Evolutionary conservation across 2,888 invertebrate genomes (phyloP), one percentile per base, ranked within the genome.

Genomic region (Sesamia inferens): DNA sequence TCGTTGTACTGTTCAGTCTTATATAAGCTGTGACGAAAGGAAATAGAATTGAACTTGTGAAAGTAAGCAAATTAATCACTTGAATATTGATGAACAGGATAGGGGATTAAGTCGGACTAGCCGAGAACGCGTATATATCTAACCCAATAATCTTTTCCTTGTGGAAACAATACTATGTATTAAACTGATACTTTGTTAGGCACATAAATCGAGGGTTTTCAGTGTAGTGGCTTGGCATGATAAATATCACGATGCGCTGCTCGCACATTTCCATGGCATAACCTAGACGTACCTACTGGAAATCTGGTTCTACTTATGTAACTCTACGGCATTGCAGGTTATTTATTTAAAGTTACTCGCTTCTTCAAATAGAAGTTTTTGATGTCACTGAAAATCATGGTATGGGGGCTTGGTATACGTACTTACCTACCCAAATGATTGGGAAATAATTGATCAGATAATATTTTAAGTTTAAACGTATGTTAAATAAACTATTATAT

Each of bases 271-370:
- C 59, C 72, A 81, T 81, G 81, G 74, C 76, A 71, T 80, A 75
- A 78, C 71, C 85, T 80, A 86, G 83, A 78, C 78, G 70, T 79
- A 73, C 31, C 31, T 31, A 31, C 78, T 78, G 77, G 58, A 79
- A 79, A 73, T 83, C 77, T 80, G 83, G 83, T 78, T 81, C 82
- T 81, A 87, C 90, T 94, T 94, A 95, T 92, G 89, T 95, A 95
- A 95, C 89, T 89, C 85, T 92, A 90, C 94, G 91, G 91, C 94
- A 95, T 90, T 95, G 95, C 94, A 94, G 94, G 89, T 82, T 91
- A 88, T 81, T 81, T 74, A 71, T 51, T 55, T 68, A n/a, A 39
- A 70, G 67, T 66, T 72, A 75, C 74, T 65, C 63, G 69, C 58
- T n/a, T 5, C 22, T 61, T 42, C 22, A 13, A 4, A 19, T n/a